Evolutionary conservation across 2,113 vertebrate species (phyloP), one percentile per base, ranked within the genome.

Genomic region (Plestiodon gilberti): DNA sequence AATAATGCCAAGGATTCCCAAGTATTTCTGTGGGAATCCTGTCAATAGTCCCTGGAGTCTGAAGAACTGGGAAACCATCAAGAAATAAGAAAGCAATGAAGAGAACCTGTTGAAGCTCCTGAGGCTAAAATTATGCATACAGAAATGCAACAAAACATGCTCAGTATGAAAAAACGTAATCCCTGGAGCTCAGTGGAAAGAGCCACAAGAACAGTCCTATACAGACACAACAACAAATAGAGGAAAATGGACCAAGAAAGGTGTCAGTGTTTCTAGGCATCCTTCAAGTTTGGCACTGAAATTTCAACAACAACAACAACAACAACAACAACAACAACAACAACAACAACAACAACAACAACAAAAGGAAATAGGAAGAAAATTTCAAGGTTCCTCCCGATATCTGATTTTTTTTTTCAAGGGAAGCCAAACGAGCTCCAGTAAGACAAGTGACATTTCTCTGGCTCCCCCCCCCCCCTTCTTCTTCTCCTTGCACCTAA

Each of bases 41-140:
- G 71, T 55, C 48, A 67, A 43, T 76, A 78, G 43, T 76, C 78
- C 61, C 92, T 40, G 78, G 57, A 52, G 93, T 64, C 9, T 85
- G 88, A 91, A 65, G 18, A 85, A 74, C 38, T 71, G 20, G 83
- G 62, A 91, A 90, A 89, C 22, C 83, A 83, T 67, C 38, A 74
- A 33, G 61, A 67, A 80, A 61, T 74, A 83, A 78, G 89, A 67
- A 64, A 1, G 22, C 6, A 89, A 59, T 10, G 38, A 83, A 86
- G 64, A 78, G 30, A 85, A 75, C 74, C 6, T 40, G 57, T 87
- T 82, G 40, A 88, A 64, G 64, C 18, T 79, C 4, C 4, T 22
- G 15, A 84, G 59, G 33, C 22, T 81, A 83, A 89, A 85, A 80
- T 88, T 84, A 88, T 3, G 9, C 85, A 74, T 13, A 88, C 0